These are phyloP conservation scores for Chrysina gloriosa DNA, from an alignment of 2,888 invertebrate species.

Conservation along the genomic window DNA sequence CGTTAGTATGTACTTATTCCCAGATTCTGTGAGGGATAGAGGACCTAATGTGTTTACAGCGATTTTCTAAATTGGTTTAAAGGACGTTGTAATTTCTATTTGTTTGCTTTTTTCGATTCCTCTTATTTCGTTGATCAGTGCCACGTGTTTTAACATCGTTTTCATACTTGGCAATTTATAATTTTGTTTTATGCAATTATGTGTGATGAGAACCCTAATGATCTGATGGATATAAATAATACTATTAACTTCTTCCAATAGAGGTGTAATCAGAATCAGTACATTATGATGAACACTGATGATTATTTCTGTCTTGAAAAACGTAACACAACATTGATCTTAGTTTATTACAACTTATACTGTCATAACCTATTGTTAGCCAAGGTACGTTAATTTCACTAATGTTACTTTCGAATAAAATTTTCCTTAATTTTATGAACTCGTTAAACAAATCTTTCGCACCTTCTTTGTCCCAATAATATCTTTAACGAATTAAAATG, in stretches of 20 bases:
- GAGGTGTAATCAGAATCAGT: background rate
- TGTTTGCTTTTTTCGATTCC: slow-evolving; percentile 48
- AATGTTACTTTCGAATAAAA: background rate
- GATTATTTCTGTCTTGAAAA: background rate
- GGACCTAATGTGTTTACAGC: slow-evolving; percentile 55
- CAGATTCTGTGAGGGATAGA: slow-evolving; percentile 49
- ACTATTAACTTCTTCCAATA: background rate
- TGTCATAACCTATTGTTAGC: too few relatives aligned
- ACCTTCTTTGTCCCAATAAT: slow-evolving; percentile 5
- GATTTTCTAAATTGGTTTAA: slow-evolving; percentile 53
- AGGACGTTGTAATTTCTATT: slow-evolving; percentile 54
- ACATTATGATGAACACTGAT: slow-evolving; percentile 4
- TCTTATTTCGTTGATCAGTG: slow-evolving; percentile 52
- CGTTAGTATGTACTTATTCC: too few relatives aligned
- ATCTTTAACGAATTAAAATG: background rate
- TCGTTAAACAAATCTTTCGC: background rate
- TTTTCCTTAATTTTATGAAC: slow-evolving; percentile 3
- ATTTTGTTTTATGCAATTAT: slow-evolving; percentile 39
- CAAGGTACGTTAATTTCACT: background rate
- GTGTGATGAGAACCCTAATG: slow-evolving; percentile 40
- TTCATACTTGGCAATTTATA: slow-evolving; percentile 44
- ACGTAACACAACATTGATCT: slow-evolving; percentile 14
- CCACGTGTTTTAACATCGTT: slow-evolving; percentile 39
- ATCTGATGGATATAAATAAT: slow-evolving; percentile 27
- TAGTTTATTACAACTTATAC: slow-evolving; percentile 12